Percentiles rank a stretch among this genome's conserved stretches.
These are phyloP conservation scores for Diplodus sargus DNA, from an alignment of 2,797 vertebrate genomes.

Conservation along the genomic window DNA sequence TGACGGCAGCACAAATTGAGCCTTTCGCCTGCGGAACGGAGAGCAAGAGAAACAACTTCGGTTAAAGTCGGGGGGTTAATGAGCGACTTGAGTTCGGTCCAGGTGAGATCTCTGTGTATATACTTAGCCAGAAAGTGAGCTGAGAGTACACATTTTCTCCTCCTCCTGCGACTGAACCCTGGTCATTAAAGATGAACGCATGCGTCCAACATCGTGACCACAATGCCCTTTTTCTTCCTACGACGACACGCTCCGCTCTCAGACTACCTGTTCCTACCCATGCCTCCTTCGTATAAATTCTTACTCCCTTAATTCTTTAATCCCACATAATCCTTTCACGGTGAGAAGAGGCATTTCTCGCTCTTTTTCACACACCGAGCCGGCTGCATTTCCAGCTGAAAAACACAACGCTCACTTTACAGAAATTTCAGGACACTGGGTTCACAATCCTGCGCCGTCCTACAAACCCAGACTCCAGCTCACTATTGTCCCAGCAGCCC, in stretches of 20 bases:
- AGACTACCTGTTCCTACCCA: slow-evolving; percentile 42
- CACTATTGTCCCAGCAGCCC: slow-evolving; percentile 25
- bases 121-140: not conserved
- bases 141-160: not conserved
- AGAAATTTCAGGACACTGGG: slow-evolving; percentile 9
- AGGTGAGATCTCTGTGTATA: not conserved
- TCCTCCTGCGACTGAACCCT: not conserved
- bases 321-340: slow-evolving; percentile 48
- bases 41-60: not conserved
- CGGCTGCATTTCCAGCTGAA: slow-evolving; percentile 16
- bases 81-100: too few relatives aligned
- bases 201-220: not conserved
- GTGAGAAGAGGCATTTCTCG: slow-evolving; percentile 23
- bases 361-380: slow-evolving; percentile 16
- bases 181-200: slow-evolving; percentile 11
- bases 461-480: slow-evolving; percentile 29
- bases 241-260: slow-evolving; percentile 15
- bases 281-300: slow-evolving; percentile 32
- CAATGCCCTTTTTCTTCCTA: not conserved
- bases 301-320: slow-evolving; percentile 54
- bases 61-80: not conserved
- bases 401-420: slow-evolving; percentile 31
- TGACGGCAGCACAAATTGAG: not conserved
- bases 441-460: slow-evolving; percentile 3
- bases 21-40: not conserved